These are phyloP conservation scores for Harpegnathos saltator DNA, from an alignment of 1,140 invertebrate genomes.

Conservation along the genomic window DNA sequence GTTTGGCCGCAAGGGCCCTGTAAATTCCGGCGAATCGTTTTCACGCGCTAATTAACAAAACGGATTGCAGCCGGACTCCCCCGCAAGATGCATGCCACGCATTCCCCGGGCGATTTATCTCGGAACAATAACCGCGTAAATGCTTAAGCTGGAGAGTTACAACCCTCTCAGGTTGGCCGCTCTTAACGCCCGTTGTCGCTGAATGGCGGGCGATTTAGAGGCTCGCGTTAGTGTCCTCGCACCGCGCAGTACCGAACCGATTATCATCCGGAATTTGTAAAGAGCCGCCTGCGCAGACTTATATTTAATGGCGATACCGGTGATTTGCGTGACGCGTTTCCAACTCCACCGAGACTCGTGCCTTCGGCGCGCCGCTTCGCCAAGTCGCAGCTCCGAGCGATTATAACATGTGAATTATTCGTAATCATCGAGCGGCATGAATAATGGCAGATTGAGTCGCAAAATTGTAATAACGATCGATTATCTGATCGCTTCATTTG, in stretches of 20 bases:
- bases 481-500: neutral
- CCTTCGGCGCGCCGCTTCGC: no score
- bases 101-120: conserved; percentile 52
- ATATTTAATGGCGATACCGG: neutral
- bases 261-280: conserved; percentile 29
- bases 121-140: conserved; percentile 64
- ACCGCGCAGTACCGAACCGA: conserved; percentile 24
- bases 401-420: no score
- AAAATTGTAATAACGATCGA: no score
- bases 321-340: neutral
- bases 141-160: conserved; percentile 67
- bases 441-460: no score
- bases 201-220: conserved; percentile 57
- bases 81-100: conserved; percentile 22
- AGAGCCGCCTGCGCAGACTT: no score
- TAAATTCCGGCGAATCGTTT: conserved; percentile 41
- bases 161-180: conserved; percentile 21
- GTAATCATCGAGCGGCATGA: no score
- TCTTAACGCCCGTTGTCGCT: conserved; percentile 62
- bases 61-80: conserved; percentile 11
- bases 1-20: neutral
- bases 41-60: conserved; percentile 64
- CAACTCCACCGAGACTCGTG: no score
- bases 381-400: no score
- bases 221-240: neutral